Evolutionary conservation across 2,113 vertebrate species (phyloP), one percentile per base, ranked within the genome.

Genomic region (Silurus asotus): DNA sequence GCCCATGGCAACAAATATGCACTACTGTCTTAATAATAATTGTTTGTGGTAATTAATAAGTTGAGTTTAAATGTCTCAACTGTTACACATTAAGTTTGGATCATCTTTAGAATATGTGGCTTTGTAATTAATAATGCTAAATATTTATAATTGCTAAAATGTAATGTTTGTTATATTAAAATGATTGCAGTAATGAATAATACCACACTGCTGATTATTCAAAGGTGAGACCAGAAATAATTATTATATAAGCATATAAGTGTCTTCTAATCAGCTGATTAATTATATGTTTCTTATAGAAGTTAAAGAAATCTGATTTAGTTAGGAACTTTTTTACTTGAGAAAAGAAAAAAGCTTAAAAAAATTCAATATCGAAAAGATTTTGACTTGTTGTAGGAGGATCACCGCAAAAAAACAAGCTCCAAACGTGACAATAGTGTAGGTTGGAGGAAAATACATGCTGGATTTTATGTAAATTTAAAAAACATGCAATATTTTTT

Each of bases 311-410:
- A 69, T 67, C 17, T 56, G 74, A 64, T 28, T 76, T 79, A 51
- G 8, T 65, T n/a, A 56, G 51, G 56, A 28, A 45, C 14, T 49
- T 37, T 61, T 51, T 51, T 81, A 19, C 78, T 23, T 23, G 19
- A 1, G 8, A 69, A 69, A 37, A 37, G 2, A 37, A 37, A 37
- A 37, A 37, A 37, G 37, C 37, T 11, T 5, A 53, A 51, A 28
- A 61, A 83, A 28, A 14, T 5, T 58, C 28, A 61, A 61, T 84
- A 84, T 45, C 58, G 53, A 83, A 83, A 83, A 61, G 67, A 23
- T 62, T 81, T 2, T 61, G 19, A 62, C 19, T 37, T 45, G 0
- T 76, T 4, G 49, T 45, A 20, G 55, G 37, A 59, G 20, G 37
- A 61, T 59, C 55, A 84, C 37, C 10, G 3, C 10, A 5, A 72